These are phyloP conservation scores for Rotaria sp. DNA, from an alignment of 2,888 invertebrate genomes.

Conservation along the genomic window DNA sequence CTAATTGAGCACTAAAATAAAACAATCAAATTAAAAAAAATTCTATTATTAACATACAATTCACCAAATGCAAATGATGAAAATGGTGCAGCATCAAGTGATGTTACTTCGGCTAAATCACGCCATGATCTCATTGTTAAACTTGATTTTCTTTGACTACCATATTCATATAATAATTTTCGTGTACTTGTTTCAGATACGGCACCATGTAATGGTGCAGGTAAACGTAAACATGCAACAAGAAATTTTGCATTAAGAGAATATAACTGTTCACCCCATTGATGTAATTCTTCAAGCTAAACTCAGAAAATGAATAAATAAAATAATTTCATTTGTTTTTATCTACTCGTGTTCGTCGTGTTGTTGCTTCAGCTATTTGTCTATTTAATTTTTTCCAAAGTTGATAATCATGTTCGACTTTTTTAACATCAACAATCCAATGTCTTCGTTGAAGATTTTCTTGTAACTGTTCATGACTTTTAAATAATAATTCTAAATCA, in stretches of 20 bases:
- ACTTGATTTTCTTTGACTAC: not conserved
- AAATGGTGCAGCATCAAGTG: not conserved
- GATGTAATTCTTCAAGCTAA: not conserved
- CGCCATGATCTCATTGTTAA: not conserved
- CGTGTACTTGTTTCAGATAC: not conserved
- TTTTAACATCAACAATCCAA: conserved; percentile 19
- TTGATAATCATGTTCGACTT: conserved; percentile 16
- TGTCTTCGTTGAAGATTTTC: not conserved
- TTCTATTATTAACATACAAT: not conserved
- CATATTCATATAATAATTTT: not conserved
- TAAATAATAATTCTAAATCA: conserved; percentile 2
- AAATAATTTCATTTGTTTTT: not conserved
- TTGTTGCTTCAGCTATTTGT: not conserved
- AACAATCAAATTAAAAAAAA: not conserved
- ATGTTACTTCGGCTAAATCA: not conserved
- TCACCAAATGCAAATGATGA: not conserved
- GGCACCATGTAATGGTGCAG: not conserved
- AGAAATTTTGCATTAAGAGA: not conserved
- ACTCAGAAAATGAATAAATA: not conserved
- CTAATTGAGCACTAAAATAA: not conserved
- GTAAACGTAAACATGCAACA: conserved; percentile 3
- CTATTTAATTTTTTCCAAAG: conserved; percentile 5
- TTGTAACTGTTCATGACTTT: conserved; percentile 1
- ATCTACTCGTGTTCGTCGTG: not conserved
- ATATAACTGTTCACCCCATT: not conserved